Percentiles rank a stretch among this genome's conserved stretches.
These are phyloP conservation scores for Pentamera pediparva DNA, from an alignment of 53 echinoderm and acorn worm species.

Conservation along the genomic window DNA sequence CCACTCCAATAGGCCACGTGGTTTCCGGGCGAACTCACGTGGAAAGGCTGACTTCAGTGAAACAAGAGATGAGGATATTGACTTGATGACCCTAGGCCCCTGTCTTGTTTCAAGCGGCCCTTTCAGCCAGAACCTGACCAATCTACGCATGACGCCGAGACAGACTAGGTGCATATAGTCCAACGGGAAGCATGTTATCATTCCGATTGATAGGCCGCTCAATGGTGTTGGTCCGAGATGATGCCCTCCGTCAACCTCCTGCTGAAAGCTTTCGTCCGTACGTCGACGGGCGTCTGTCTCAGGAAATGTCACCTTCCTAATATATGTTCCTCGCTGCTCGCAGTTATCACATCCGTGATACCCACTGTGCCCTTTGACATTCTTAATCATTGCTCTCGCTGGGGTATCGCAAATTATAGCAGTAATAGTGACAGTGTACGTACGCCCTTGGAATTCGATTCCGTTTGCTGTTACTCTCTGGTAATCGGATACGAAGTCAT, in stretches of 20 bases:
- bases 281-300: constrained; percentile 6
- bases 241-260: neutral
- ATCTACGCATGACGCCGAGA: constrained; percentile 30
- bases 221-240: constrained; percentile 20
- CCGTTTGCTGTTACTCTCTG: neutral
- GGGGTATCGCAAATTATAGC: constrained; percentile 55
- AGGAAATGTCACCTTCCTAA: constrained; percentile 29
- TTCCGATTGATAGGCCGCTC: neutral
- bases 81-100: neutral
- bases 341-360: constrained; percentile 35
- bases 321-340: constrained; percentile 6
- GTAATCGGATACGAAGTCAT: neutral
- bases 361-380: constrained; percentile 27
- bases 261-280: constrained; percentile 17
- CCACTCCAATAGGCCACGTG: constrained; percentile 36
- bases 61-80: neutral
- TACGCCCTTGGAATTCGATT: neutral
- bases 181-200: constrained; percentile 6
- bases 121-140: constrained; percentile 20
- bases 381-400: constrained; percentile 47
- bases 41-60: neutral
- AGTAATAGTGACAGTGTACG: neutral
- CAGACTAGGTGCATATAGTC: constrained; percentile 39
- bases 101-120: constrained; percentile 22
- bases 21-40: constrained; percentile 40